Evolutionary conservation across 2,888 invertebrate species (phyloP).

Genomic region (Diploptera punctata): DNA sequence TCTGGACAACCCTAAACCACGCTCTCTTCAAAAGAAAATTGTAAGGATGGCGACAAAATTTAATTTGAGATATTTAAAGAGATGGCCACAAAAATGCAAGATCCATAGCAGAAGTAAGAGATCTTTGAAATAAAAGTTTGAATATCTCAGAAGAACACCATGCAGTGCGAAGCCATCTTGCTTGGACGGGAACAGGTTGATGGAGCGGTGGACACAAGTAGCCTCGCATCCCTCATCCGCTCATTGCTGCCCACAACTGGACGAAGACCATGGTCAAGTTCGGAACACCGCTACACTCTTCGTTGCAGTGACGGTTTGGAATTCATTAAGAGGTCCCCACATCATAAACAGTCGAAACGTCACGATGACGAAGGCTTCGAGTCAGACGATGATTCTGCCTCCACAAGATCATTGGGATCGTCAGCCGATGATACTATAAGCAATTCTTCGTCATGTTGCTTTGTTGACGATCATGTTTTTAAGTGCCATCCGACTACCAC

Average conservation of each 20-base stretch:
- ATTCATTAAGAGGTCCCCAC: slow-evolving; percentile 15
- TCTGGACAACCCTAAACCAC: too few species aligned
- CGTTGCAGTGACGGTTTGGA: slow-evolving; percentile 35
- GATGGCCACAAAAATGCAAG: not conserved
- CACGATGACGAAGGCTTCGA: slow-evolving; percentile 58
- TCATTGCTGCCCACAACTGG: slow-evolving; percentile 32
- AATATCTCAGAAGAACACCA: not conserved
- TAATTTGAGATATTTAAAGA: not conserved
- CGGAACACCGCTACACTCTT: slow-evolving; percentile 32
- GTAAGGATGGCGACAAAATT: not conserved
- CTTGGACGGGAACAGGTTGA: slow-evolving; percentile 46
- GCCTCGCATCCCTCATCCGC: slow-evolving; percentile 45
- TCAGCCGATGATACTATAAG: slow-evolving; percentile 43
- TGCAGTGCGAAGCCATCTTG: slow-evolving; percentile 46
- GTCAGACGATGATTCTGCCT: slow-evolving; percentile 54
- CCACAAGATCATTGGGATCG: slow-evolving; percentile 41
- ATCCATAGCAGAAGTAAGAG: not conserved
- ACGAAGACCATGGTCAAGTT: not conserved
- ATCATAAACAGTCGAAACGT: slow-evolving; percentile 8
- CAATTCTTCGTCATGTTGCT: slow-evolving; percentile 43
- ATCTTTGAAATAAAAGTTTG: not conserved
- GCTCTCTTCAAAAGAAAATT: too few species aligned
- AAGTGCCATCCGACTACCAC: slow-evolving; percentile 37
- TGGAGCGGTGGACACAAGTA: slow-evolving; percentile 46
- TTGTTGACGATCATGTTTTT: slow-evolving; percentile 43